Evolutionary conservation across 2,113 vertebrate genomes (phyloP), one percentile per base, ranked within the genome.

Genomic region (Podarcis cretensis): DNA sequence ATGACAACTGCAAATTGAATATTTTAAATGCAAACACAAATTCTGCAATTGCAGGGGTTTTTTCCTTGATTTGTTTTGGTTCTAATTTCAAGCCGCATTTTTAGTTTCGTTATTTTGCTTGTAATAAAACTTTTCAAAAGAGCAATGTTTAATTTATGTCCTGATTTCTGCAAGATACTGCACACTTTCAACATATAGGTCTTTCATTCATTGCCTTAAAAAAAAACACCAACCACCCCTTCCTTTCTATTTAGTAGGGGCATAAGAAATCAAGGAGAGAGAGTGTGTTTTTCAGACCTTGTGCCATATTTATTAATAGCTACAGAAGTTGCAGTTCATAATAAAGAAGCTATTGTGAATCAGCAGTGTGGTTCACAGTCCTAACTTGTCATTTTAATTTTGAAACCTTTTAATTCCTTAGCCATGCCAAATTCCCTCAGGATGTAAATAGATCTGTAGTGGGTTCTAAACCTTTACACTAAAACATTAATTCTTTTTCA

Each of bases 341-440:
- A 0, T 14, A 3, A 48, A 90, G 21, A 57, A 40, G 76, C 32
- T 82, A 2, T 63, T 92, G 78, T 89, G 74, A 27, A 27, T 82
- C 40, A 37, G 63, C 35, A 3, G 37, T 88, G 32, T 91, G 66
- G 68, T 90, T 59, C 14, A 1, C 0, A 66, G 27, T 32, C 91
- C 90, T 76, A 23, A 54, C 30, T 91, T 37, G 30, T 90, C 65
- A 81, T 10, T 2, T 87, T 59, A 85, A 83, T 91, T 84, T 2
- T 1, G 25, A 83, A 82, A 59, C 35, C 66, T 7, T 48, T 2
- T 85, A 40, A 78, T 83, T 87, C n/a, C 54, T 57, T n/a, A 30
- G 57, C 12, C 16, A 73, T 63, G 48, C 2, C 0, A 0, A 83
- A 81, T 81, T 69, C 66, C 43, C 14, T 35, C 16, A 88, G 65